Evolutionary conservation across 2,113 vertebrate species (phyloP), one percentile per base, ranked within the genome.

Genomic region (Thunnus maccoyii): DNA sequence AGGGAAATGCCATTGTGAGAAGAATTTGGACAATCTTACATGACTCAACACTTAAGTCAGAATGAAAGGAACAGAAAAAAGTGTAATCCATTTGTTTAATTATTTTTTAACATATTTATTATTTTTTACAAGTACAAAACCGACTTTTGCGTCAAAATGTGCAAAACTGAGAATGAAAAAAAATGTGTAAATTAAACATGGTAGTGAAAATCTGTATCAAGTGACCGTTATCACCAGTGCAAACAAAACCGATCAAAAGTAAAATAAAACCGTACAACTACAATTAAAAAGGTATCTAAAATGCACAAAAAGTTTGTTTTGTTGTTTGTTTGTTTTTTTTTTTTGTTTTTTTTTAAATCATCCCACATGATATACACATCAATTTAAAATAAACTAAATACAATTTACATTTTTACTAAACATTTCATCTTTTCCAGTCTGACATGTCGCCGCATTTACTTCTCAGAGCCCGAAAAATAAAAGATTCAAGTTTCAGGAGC

Each of bases 141-240:
- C 15, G 20, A 54, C 18, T 9, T 67, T 46, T 27, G 9, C 48
- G 15, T 51, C 3, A 67, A 75, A 74, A 66, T 80, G 86, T 86
- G 88, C 80, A 86, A 86, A 76, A 77, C 57, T 20, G 16, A 76
- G 13, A 78, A 58, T 54, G 11, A 36, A 48, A 80, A 46, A 32
- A 65, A 54, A 60, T 13, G 0, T 60, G 46, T 20, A 8, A 65
- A 68, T 36, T 14, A 22, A 62, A 68, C 50, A 16, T 22, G 20
- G 17, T 20, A 36, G 54, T 36, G 46, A 66, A 72, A 50, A 70
- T 22, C 47, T 66, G 25, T 5, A 14, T 46, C 3, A 69, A 5
- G 16, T 2, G 20, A 77, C 25, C 58, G 56, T 50, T 17, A 72
- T 77, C 78, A 81, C 56, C 52, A 66, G 84, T 78, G 57, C 72